A percentile compares a stretch with the other conserved stretches of the same genome.
Conservation (phyloP, 2,888 invertebrate genomes). For the Tryphoninae sp. region DNA sequence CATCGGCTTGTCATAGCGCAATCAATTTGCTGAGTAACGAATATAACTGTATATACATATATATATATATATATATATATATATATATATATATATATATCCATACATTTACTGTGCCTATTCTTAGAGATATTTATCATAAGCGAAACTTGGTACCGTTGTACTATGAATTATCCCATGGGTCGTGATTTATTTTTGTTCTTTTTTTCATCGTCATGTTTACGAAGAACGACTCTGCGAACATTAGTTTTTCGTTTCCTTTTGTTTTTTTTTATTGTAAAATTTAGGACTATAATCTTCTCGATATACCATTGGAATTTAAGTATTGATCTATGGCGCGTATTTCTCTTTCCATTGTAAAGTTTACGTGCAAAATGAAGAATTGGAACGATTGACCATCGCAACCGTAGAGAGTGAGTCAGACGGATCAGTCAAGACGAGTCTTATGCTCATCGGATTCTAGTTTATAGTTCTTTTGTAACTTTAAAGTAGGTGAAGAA, state of each 20-base stretch:
- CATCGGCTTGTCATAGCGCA: conserved; percentile 76
- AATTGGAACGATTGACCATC: conserved; percentile 39
- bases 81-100: conserved; percentile 42
- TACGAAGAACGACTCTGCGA: conserved; percentile 49
- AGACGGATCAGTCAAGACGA: conserved; percentile 41
- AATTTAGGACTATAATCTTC: conserved; percentile 54
- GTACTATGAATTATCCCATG: conserved; percentile 63
- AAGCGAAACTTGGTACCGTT: conserved; percentile 68
- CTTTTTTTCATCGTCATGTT: conserved; percentile 39
- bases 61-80: too few species aligned
- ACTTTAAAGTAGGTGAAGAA: conserved; percentile 57
- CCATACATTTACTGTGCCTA: conserved; percentile 80
- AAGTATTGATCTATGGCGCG: conserved; percentile 46
- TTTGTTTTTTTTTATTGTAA: conserved; percentile 42
- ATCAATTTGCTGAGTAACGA: conserved; percentile 71
- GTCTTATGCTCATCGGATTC: conserved; percentile 38
- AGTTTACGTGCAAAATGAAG: conserved; percentile 24
- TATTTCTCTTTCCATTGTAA: conserved; percentile 53
- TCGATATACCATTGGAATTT: conserved; percentile 46
- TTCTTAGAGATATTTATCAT: conserved; percentile 77
- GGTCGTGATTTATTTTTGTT: conserved; percentile 49
- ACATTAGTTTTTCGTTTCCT: conserved; percentile 28
- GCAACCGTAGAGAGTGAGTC: conserved; percentile 15
- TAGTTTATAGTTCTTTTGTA: conserved; percentile 60
- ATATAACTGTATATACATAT: conserved; percentile 69